phyloP scores from a whole-genome alignment of 2,888 invertebrate species.

The Xiphydria camelus region DNA sequence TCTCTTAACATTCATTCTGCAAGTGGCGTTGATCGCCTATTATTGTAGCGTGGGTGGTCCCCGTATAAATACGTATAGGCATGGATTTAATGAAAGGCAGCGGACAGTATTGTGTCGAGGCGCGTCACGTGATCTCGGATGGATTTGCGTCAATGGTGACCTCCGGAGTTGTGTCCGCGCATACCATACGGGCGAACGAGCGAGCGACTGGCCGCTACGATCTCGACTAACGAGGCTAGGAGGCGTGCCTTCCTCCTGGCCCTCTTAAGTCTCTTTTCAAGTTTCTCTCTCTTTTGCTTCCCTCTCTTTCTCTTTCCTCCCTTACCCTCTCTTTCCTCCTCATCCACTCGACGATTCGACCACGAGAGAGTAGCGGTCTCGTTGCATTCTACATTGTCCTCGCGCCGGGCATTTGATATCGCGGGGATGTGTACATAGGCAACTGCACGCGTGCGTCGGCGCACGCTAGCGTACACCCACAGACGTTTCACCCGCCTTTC shows the following conservation, averaged over 20 bases:
- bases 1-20: neutral
- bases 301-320: neutral
- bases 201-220: neutral
- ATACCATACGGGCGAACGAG: conserved; percentile 34
- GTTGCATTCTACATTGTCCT: conserved; percentile 1
- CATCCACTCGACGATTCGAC: no score
- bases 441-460: no score
- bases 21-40: conserved; percentile 26
- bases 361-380: no score
- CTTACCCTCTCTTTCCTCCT: no score
- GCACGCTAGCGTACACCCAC: no score
- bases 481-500: no score
- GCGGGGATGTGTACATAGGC: no score
- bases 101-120: conserved; percentile 30
- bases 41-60: conserved; percentile 31
- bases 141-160: conserved; percentile 76
- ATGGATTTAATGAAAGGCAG: conserved; percentile 37
- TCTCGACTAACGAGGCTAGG: conserved; percentile 27
- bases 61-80: conserved; percentile 16
- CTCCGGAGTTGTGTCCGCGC: conserved; percentile 63
- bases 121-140: conserved; percentile 64
- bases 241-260: conserved; percentile 30
- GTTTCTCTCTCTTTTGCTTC: neutral
- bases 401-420: neutral
- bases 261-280: conserved; percentile 17